A percentile compares a stretch with the other conserved stretches of the same genome.
Evolutionary conservation across 2,797 vertebrate species (phyloP).

Genomic region (Pangasius macronema): DNA sequence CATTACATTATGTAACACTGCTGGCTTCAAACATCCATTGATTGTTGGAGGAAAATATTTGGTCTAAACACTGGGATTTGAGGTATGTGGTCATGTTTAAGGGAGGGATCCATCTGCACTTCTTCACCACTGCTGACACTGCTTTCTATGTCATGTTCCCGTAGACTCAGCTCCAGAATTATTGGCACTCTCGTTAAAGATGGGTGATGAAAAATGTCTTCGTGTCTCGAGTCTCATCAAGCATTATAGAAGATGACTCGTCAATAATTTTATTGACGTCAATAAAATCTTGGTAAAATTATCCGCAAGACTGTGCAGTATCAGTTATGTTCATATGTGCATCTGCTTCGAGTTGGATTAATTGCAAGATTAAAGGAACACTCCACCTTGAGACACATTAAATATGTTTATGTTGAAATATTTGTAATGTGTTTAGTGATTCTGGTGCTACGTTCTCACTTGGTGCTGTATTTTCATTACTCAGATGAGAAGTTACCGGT

Average conservation of each 20-base stretch:
- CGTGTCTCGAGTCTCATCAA: not conserved
- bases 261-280: no score
- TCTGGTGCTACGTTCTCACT: not conserved
- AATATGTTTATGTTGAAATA: not conserved
- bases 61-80: not conserved
- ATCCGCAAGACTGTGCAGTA: not conserved
- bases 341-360: not conserved
- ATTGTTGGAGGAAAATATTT: conserved; percentile 22
- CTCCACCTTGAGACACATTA: not conserved
- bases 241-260: not conserved
- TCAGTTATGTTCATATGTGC: not conserved
- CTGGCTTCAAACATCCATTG: conserved; percentile 15
- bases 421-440: not conserved
- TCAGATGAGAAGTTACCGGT: not conserved
- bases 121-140: not conserved
- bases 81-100: not conserved
- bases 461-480: not conserved
- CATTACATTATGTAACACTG: not conserved
- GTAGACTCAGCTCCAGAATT: not conserved
- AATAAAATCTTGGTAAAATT: not conserved
- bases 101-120: not conserved
- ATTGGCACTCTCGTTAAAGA: not conserved
- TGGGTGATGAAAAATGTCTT: not conserved
- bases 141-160: not conserved
- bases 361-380: not conserved